Base-by-base conservation (phyloP, 1,140 invertebrate species). In the Drosophila insularis region DNA sequence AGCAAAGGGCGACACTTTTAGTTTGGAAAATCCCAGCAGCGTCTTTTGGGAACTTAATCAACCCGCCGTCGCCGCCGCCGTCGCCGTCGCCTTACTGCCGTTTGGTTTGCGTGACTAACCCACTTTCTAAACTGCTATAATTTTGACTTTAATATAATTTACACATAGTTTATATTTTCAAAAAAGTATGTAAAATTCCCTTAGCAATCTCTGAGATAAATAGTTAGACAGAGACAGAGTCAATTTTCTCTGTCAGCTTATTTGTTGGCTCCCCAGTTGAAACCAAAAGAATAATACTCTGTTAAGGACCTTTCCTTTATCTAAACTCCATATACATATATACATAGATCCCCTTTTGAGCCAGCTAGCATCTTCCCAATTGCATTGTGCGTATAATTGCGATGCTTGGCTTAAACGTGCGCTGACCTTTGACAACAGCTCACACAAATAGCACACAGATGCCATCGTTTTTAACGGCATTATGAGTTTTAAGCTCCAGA, bases 311-410 rank as follows among this genome's bases (percentile, higher is more conserved):
- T 63, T 78, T 61, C 68, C 27, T 43, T 14, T 39, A 11, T 66
- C 35, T 62, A 39, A 17, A 19, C n/a, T 55, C 58, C 58, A 10
- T 39, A 23, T 68, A 37, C 46, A 32, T 32, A 17, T 39, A 2
- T 27, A 32, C 21, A 13, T 39, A 37, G 11, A 43, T 37, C 55
- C 31, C 58, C 4, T 67, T 17, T 32, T 3, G n/a, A 5, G 14
- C 17, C 19, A 31, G 3, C 31, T 56, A 40, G 19, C 64, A 46
- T 32, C 59, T 43, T 55, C 46, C 68, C 73, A 66, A 85, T 70
- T 84, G 78, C 82, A 87, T 82, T 86, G 82, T 86, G 82, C 69
- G 82, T 89, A 82, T 89, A 89, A 89, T 89, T 89, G 80, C 84
- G 66, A 78, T 89, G 77, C 84, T 89, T 89, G 84, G 84, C 84